phyloP scores from a whole-genome alignment of 1,140 invertebrate genomes.

The Pinna nobilis region DNA sequence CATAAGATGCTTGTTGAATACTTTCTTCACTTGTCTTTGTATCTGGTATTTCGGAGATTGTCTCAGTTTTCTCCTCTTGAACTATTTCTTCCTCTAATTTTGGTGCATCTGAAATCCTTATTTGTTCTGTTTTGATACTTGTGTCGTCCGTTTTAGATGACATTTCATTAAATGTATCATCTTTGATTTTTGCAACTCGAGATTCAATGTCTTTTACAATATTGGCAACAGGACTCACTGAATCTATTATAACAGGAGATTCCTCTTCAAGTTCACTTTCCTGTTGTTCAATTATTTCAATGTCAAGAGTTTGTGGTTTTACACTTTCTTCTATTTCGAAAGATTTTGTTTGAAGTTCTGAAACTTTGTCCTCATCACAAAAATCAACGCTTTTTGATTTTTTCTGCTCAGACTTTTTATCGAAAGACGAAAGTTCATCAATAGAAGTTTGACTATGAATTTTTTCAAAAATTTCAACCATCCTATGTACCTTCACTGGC shows the following conservation, averaged over 20 bases:
- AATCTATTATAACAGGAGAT: conserved; percentile 34
- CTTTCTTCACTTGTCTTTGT: background rate
- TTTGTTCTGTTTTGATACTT: conserved; percentile 20
- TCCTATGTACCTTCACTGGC: conserved; percentile 22
- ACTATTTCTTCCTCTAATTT: conserved; percentile 30
- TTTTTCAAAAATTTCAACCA: conserved; percentile 35
- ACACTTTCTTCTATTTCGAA: conserved; percentile 23
- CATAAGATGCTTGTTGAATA: conserved; percentile 1
- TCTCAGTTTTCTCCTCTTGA: background rate
- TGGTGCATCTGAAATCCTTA: background rate
- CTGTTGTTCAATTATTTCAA: conserved; percentile 16
- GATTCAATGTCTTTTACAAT: conserved; percentile 56
- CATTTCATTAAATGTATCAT: conserved; percentile 15
- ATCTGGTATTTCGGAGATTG: background rate
- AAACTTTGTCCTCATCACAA: too few relatives aligned
- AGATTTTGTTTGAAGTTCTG: background rate
- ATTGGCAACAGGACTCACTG: conserved; percentile 30
- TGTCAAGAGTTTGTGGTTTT: conserved; percentile 25
- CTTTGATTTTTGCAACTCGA: conserved; percentile 51
- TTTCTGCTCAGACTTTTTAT: too few relatives aligned
- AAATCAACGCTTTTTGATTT: too few relatives aligned
- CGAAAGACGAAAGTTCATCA: conserved; percentile 26
- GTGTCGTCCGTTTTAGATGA: conserved; percentile 31
- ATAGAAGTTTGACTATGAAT: conserved; percentile 20
- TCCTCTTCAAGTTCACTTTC: conserved; percentile 10